Evolutionary conservation across 2,797 vertebrate genomes (phyloP).

Genomic region (Macropus fuliginosus): DNA sequence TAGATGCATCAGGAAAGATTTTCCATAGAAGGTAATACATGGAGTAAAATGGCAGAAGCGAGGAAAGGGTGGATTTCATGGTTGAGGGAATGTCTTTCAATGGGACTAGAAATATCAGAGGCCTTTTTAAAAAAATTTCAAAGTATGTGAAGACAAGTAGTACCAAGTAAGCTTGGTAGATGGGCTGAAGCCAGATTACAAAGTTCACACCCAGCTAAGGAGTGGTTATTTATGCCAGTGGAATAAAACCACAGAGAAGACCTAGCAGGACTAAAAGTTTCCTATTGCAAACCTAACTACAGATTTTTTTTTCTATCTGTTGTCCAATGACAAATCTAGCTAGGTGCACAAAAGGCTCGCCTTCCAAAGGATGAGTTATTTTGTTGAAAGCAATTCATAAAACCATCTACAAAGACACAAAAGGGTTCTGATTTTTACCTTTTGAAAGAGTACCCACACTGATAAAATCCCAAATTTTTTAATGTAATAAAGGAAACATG

Average conservation of each 20-base stretch:
- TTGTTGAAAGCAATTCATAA: background rate
- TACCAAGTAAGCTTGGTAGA: background rate
- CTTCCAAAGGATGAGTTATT: background rate
- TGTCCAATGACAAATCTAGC: background rate
- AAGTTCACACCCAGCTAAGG: background rate
- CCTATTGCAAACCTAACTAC: background rate
- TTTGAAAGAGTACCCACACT: background rate
- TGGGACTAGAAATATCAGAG: background rate
- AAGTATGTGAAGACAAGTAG: background rate
- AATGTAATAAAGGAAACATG: background rate
- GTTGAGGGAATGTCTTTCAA: background rate
- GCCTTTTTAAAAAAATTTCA: background rate
- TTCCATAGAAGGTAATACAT: background rate
- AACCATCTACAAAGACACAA: background rate
- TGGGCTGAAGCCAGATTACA: background rate
- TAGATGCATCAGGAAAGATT: background rate
- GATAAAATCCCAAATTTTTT: background rate
- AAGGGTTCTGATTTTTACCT: background rate
- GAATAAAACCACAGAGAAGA: background rate
- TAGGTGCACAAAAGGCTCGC: background rate
- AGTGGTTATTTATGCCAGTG: background rate
- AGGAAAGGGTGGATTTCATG: background rate
- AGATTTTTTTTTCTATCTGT: background rate
- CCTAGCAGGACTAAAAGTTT: background rate
- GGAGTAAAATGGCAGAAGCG: background rate